Evolutionary conservation across 2,888 invertebrate species (phyloP).

Genomic region (Clostera curtula): DNA sequence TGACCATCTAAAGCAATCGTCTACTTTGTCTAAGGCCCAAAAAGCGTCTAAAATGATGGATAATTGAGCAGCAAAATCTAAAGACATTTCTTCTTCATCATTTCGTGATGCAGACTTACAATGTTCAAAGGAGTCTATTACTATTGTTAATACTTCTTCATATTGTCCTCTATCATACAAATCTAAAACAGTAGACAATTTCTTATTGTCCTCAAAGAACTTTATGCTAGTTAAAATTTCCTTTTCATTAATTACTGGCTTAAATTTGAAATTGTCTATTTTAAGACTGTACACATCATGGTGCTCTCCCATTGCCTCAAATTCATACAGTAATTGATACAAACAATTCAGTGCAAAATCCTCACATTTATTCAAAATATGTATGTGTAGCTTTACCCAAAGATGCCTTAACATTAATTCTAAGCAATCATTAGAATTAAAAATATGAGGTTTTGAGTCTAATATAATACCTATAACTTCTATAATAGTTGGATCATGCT

Average conservation of each 20-base stretch:
- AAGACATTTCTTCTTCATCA: conserved; percentile 60
- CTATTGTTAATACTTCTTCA: conserved; percentile 78
- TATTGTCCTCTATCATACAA: conserved; percentile 79
- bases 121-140: conserved; percentile 80
- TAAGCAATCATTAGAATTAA: conserved; percentile 43
- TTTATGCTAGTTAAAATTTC: conserved; percentile 51
- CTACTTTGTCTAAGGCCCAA: conserved; percentile 75
- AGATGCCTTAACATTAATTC: conserved; percentile 52
- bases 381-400: conserved; percentile 61
- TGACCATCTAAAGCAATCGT: conserved; percentile 85
- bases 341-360: conserved; percentile 57
- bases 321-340: conserved; percentile 58
- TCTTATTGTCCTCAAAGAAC: conserved; percentile 66
- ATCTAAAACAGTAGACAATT: conserved; percentile 78
- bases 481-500: conserved; percentile 45
- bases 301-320: conserved; percentile 59
- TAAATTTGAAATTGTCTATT: conserved; percentile 53
- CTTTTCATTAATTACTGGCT: conserved; percentile 47
- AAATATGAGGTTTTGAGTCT: conserved; percentile 50
- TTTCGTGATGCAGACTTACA: conserved; percentile 55
- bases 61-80: conserved; percentile 74
- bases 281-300: conserved; percentile 43
- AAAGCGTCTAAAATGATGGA: conserved; percentile 79
- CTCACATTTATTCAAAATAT: conserved; percentile 53
- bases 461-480: conserved; percentile 55